phyloP scores from a whole-genome alignment of 2,888 invertebrate genomes.

The Watsonalla cultraria region DNA sequence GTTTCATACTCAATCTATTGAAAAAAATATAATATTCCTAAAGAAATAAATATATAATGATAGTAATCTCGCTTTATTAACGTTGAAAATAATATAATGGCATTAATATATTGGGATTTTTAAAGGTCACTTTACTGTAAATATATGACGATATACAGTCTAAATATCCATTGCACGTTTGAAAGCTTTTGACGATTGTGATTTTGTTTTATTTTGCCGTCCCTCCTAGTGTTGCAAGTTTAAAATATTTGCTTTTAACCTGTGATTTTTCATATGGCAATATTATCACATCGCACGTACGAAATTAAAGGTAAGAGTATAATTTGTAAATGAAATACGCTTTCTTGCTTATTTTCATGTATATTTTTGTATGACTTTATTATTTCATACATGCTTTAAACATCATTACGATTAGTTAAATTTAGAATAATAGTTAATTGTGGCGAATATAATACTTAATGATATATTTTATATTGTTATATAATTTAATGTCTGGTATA shows the following conservation, averaged over 20 bases:
- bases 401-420: background rate
- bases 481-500: no score
- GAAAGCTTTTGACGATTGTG: constrained; percentile 79
- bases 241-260: constrained; percentile 39
- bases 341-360: constrained; percentile 28
- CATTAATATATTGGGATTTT: no score
- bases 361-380: constrained; percentile 19
- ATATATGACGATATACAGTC: background rate
- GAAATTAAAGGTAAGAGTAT: constrained; percentile 50
- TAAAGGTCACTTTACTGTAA: no score
- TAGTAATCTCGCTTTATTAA: no score
- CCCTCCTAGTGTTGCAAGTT: constrained; percentile 48
- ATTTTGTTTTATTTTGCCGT: constrained; percentile 72
- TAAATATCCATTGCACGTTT: constrained; percentile 61
- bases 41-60: no score
- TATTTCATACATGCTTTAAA: constrained; percentile 68
- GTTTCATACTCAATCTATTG: background rate
- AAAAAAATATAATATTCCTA: background rate
- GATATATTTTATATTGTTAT: no score
- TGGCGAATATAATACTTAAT: background rate
- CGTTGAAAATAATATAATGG: no score
- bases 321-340: constrained; percentile 32
- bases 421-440: background rate
- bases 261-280: constrained; percentile 42
- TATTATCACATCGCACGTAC: constrained; percentile 30